Base-by-base conservation (phyloP, 1,140 invertebrate genomes). In the Diorhabda sublineata region DNA sequence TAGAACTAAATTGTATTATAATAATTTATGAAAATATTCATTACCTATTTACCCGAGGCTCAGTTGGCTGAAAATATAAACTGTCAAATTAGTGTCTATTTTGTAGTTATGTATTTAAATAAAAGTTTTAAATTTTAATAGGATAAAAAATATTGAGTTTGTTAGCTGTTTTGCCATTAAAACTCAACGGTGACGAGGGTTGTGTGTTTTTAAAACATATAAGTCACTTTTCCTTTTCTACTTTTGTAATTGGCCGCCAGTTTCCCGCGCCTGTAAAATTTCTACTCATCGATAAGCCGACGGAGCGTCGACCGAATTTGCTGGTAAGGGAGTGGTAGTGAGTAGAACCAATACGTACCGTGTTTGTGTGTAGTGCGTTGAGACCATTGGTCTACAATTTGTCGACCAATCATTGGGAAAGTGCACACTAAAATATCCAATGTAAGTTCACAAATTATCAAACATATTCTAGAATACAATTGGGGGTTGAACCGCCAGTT, bases 361-460 rank as follows among this genome's bases (percentile, higher is more conserved):
- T 82, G 78, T 77, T 76, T 79, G 80, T 81, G 79, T 81, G 76
- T 81, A 82, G 82, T 83, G 82, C 85, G 86, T 83, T 64, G 85
- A 78, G 86, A 83, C 85, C 86, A 87, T 87, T 87, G 86, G 86
- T 86, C 85, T 85, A 85, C 83, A 84, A 84, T 85, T 85, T 84
- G 82, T 83, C 85, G 86, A 87, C 86, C 86, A 88, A 88, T 87
- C 86, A 86, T 87, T 87, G 85, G 84, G 84, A 87, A 86, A 87
- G 81, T 85, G 83, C 82, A 80, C 81, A 83, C 83, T 82, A 86
- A 86, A 89, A 88, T 89, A 87, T 88, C 87, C 87, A 88, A 89
- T 88, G 89, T 90, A 90, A 90, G 89, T 90, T 84, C 85, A 86
- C 87, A 88, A 87, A 89, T 89, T 89, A 88, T 87, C 85, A 85